Evolutionary conservation across 2,113 vertebrate genomes (phyloP).

Genomic region (Electrona antarctica): DNA sequence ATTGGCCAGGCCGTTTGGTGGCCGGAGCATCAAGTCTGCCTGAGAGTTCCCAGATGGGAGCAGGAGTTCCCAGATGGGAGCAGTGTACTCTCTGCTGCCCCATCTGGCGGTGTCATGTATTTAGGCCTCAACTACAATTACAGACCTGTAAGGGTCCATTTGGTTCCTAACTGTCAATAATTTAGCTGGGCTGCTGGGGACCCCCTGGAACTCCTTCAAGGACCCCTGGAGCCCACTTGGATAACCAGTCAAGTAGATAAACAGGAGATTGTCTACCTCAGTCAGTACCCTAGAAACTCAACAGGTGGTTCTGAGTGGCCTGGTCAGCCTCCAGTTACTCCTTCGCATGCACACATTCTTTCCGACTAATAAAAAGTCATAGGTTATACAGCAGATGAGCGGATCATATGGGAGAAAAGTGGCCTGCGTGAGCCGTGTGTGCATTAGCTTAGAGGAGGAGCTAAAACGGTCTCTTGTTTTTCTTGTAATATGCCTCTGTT

Average conservation of each 20-base stretch:
- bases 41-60: no score
- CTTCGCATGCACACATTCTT: constrained; percentile 71
- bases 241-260: constrained; percentile 53
- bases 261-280: constrained; percentile 42
- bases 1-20: no score
- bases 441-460: background rate
- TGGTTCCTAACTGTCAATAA: constrained; percentile 1
- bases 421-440: background rate
- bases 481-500: background rate
- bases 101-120: no score
- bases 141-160: constrained; percentile 5
- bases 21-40: no score
- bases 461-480: background rate
- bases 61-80: no score
- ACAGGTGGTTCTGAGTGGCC: constrained; percentile 68
- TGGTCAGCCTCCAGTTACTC: constrained; percentile 59
- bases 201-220: no score
- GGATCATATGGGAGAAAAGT: constrained; percentile 50
- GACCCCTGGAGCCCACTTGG: constrained; percentile 2
- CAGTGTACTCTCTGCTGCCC: no score
- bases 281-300: constrained; percentile 58
- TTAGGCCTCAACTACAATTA: no score
- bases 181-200: constrained; percentile 6
- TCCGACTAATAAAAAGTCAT: constrained; percentile 75
- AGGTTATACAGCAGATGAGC: constrained; percentile 53